Evolutionary conservation across 2,113 vertebrate species (phyloP), one percentile per base, ranked within the genome.

Genomic region (Cyrtonyx montezumae): DNA sequence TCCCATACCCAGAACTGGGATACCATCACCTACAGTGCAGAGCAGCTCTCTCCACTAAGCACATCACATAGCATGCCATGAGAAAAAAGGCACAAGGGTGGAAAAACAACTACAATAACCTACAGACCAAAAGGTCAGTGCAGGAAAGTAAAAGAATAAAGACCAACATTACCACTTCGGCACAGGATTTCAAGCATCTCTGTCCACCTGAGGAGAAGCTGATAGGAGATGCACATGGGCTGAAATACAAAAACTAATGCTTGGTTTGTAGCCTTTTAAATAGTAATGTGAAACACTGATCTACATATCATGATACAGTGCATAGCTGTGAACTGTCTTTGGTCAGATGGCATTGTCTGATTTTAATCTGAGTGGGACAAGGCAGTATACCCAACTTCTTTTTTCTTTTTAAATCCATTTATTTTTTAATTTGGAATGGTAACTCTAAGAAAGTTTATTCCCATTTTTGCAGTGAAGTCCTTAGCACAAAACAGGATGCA

Each of bases 21-120:
- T 13, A 19, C 46, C 32, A 56, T 7, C 0, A 4, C 32, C 28
- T 32, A 5, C 1, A 46, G 2, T 4, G 25, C 26, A 66, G 10
- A 91, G 40, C n/a, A 68, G 51, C 4, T 26, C 30, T 85, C 34
- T 13, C 23, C 32, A 40, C 8, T 7, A 51, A 55, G 22, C 6
- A 42, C 22, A 53, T 55, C 73, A 62, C 11, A 61, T 8, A 65
- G 7, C 6, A n/a, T 3, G 30, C 18, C 7, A 14, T 0, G 1
- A 93, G 36, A 53, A 61, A 74, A 91, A 28, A 4, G 8, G 4
- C 46, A 15, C 8, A 26, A 23, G 19, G 28, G 22, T 28, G 20
- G 25, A 67, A 8, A 56, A 8, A 19, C 48, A 84, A 11, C 26
- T 70, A 5, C 25, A 18, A 13, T 34, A 18, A 25, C 5, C 49